A percentile compares a stretch with the other conserved stretches of the same genome.
Evolutionary conservation across 2,888 invertebrate genomes (phyloP).

Genomic region (Ceratothoa steindachneri): DNA sequence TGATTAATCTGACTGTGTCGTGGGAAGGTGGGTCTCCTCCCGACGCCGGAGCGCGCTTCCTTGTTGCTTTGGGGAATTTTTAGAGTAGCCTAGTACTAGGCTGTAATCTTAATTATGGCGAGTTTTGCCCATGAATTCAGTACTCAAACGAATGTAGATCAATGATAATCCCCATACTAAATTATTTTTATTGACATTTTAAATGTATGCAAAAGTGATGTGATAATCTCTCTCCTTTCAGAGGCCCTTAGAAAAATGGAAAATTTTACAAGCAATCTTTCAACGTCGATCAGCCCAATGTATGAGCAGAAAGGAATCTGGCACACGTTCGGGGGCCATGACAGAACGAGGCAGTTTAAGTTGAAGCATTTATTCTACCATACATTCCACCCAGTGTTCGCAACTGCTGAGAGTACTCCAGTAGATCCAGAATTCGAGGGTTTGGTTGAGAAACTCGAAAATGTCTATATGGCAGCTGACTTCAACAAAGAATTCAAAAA

Average conservation of each 20-base stretch:
- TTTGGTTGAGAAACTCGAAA: neutral
- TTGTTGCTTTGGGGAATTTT: no score
- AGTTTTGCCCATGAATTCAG: no score
- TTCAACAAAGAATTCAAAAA: neutral
- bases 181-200: no score
- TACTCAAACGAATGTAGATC: no score
- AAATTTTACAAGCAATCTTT: neutral
- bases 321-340: neutral
- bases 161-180: no score
- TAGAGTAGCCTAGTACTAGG: no score
- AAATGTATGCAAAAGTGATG: no score
- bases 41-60: no score
- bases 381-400: neutral
- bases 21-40: no score
- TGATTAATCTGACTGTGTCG: no score
- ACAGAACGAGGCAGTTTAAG: neutral
- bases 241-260: neutral
- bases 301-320: neutral
- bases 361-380: neutral
- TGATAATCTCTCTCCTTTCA: neutral
- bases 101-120: no score
- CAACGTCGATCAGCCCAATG: neutral
- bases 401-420: neutral
- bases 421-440: neutral
- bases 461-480: neutral